Evolutionary conservation across 2,888 invertebrate species (phyloP), one percentile per base, ranked within the genome.

Genomic region (Ectemnius continuus): DNA sequence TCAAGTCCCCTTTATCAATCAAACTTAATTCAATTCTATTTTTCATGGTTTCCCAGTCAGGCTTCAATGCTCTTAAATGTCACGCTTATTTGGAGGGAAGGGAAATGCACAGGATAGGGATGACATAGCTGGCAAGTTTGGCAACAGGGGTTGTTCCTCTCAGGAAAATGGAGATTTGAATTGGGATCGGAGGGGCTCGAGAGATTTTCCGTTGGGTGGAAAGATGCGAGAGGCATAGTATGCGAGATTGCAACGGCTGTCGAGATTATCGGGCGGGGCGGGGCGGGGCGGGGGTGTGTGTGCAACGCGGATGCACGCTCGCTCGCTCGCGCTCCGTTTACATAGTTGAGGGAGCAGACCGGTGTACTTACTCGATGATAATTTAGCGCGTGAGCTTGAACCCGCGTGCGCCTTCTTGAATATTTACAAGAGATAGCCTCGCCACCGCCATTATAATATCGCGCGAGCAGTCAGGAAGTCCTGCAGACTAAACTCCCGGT

Each of bases 141-240:
- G 36, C 36, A 36, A 36, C 36, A 11, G 8, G 36, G 36, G 8
- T 36, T 36, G 36, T 36, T 46, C 46, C 18, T 62, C 36, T 26
- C 59, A 2, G 67, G 57, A 23, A 61, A 61, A 23, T 61, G 61
- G 65, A 16, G 62, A 75, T 71, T 74, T 74, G 67, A 74, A 71
- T 68, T 75, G 65, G 11, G 36, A 11, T 36, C 36, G 36, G 57
- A 45, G 65, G 63, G 67, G 56, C 65, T 23, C 23, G 23, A 23
- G 23, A 23, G 57, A 36, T 57, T 61, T 56, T 56, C 46, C 61
- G 45, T 46, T 52, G 23, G n/a, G n/a, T 47, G 66, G 26, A 13
- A 62, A 47, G 59, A 14, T 6, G 47, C 11, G 66, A 36, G 36
- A 36, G 8, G 8, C 36, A 36, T 6, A 16, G 59, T 60, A 5